Conservation (phyloP, 2,888 invertebrate species). For the Synanthedon vespiformis region DNA sequence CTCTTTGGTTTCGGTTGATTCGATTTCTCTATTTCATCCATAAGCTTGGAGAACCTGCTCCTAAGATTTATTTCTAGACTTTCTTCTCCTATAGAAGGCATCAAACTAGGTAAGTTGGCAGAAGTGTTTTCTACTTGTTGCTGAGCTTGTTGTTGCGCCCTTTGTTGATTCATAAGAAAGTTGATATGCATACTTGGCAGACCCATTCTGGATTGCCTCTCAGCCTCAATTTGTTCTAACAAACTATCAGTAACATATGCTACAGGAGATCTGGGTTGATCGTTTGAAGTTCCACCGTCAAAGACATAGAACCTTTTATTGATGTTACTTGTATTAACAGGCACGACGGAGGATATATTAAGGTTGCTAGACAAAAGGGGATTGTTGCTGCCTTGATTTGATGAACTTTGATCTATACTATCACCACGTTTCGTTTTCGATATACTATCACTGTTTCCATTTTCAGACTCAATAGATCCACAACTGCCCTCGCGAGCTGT, state of each 20-base stretch:
- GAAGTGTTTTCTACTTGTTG: conserved; percentile 40
- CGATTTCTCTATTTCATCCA: conserved; percentile 66
- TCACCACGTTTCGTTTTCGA: conserved; percentile 48
- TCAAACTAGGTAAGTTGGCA: conserved; percentile 47
- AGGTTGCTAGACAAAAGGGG: conserved; percentile 58
- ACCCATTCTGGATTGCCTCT: conserved; percentile 57
- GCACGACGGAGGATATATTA: conserved; percentile 55
- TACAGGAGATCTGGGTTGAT: conserved; percentile 57
- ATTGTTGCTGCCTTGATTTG: conserved; percentile 65
- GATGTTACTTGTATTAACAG: conserved; percentile 48
- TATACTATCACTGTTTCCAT: conserved; percentile 46
- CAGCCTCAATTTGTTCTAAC: conserved; percentile 60
- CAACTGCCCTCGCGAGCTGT: conserved; percentile 60
- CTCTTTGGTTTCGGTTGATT: conserved; percentile 68
- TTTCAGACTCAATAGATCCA: conserved; percentile 59
- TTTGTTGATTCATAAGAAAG: conserved; percentile 51
- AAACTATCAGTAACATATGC: conserved; percentile 62
- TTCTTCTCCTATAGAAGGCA: conserved; percentile 68
- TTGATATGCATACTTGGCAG: conserved; percentile 65
- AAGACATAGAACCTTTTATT: conserved; percentile 62
- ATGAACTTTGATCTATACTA: conserved; percentile 59
- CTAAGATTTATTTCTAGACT: conserved; percentile 66
- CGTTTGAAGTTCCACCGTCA: conserved; percentile 51
- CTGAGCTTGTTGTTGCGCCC: conserved; percentile 41
- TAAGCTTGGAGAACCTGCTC: conserved; percentile 67